phyloP scores from a whole-genome alignment of 2,888 invertebrate genomes.

The Theristus sp. region DNA sequence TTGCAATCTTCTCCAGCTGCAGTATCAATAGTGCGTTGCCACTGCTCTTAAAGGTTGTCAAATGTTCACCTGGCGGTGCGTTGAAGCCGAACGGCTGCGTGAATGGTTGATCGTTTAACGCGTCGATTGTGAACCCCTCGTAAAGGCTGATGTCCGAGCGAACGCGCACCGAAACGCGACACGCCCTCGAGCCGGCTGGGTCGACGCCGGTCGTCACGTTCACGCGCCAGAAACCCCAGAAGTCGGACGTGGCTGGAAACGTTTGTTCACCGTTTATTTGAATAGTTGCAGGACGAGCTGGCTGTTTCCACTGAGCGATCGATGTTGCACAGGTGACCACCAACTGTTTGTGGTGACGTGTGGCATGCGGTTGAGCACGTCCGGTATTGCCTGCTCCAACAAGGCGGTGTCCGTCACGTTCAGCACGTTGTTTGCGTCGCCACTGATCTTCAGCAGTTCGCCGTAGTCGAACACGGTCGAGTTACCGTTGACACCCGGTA shows the following conservation, averaged over 20 bases:
- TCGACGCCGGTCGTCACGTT: neutral
- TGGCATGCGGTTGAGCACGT: neutral
- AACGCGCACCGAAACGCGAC: neutral
- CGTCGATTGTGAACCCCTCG: neutral
- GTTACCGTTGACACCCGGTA: neutral
- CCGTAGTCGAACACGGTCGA: neutral
- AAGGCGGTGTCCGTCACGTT: neutral
- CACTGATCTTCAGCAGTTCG: neutral
- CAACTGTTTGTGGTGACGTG: neutral
- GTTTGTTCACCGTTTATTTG: too few species aligned
- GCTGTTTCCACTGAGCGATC: too few species aligned
- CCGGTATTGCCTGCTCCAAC: neutral
- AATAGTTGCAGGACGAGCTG: too few species aligned
- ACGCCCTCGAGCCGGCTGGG: neutral
- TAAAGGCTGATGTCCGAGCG: neutral
- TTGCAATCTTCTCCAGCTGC: neutral
- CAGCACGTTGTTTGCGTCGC: neutral
- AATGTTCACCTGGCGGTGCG: too few species aligned
- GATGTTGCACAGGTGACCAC: too few species aligned
- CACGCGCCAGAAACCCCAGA: neutral
- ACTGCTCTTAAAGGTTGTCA: too few species aligned
- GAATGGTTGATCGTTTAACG: neutral
- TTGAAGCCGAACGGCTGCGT: neutral
- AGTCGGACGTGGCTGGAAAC: neutral
- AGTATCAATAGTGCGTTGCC: too few species aligned